Evolutionary conservation across 2,113 vertebrate genomes (phyloP), one percentile per base, ranked within the genome.

Genomic region (Varanus komodoensis): DNA sequence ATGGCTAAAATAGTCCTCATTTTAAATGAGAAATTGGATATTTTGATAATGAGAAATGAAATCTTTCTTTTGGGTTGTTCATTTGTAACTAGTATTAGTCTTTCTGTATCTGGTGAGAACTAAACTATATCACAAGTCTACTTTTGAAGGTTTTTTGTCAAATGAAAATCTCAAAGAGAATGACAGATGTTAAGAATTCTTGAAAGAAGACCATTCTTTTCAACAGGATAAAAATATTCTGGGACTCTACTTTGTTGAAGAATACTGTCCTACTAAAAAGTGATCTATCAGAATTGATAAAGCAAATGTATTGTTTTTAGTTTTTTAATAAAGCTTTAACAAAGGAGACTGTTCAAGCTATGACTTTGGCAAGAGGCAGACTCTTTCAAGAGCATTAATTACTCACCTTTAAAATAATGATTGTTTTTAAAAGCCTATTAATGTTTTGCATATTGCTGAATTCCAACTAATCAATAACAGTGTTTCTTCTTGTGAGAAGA

Each of bases 111-210:
- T 0, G 0, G 88, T 82, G 87, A 81, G 61, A 57, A 15, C 12
- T 14, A 57, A 15, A 74, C 0, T 0, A 15, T 86, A 71, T n/a
- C 8, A 93, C 93, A 94, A 94, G 83, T 27, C 90, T 95, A 91
- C 61, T 90, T 92, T 79, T 91, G 34, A 89, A 38, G 7, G 87
- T 75, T 38, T 92, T 87, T 90, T 91, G 84, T 93, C 95, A 94
- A 87, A 95, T 89, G 86, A 73, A 93, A 93, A 67, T 92, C 69
- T 17, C 92, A 32, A 84, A 57, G 57, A 15, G 34, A 86, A 86
- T 73, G 90, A 90, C 91, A 93, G 93, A 95, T 93, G 92, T 82
- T 92, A 90, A 87, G 91, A 91, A 94, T 92, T 91, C 54, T 34
- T 84, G 68, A 91, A 90, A 90, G 89, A 90, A 68, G 48, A 54